A percentile compares a stretch with the other conserved stretches of the same genome.
These are phyloP conservation scores for Halictus rubicundus DNA, from an alignment of 1,140 invertebrate genomes.

Conservation along the genomic window DNA sequence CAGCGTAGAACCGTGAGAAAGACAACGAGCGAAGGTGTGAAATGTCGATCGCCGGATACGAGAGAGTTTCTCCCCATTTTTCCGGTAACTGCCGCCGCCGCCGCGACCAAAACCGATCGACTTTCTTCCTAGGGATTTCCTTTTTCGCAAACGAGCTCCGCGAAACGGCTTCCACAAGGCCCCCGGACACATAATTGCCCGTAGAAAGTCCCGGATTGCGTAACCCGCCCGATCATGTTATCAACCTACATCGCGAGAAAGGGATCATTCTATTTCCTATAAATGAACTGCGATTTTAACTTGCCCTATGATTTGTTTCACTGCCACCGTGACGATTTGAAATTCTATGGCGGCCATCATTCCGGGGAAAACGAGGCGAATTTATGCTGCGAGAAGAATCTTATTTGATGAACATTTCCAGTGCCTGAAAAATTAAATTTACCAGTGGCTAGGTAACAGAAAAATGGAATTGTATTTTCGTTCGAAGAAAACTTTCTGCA, in stretches of 20 bases:
- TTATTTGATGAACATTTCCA: too few relatives aligned
- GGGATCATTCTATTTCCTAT: neutral
- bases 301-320: too few relatives aligned
- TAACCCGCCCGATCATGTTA: neutral
- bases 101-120: neutral
- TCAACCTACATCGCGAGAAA: neutral
- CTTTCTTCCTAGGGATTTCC: neutral
- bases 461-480: too few relatives aligned
- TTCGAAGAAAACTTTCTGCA: too few relatives aligned
- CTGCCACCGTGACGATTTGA: too few relatives aligned
- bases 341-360: too few relatives aligned
- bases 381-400: too few relatives aligned
- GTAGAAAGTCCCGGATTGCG: neutral
- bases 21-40: slow-evolving; percentile 37
- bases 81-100: neutral
- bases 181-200: neutral
- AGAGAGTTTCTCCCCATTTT: slow-evolving; percentile 35
- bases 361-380: too few relatives aligned
- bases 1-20: neutral
- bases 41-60: slow-evolving; percentile 49
- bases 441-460: too few relatives aligned
- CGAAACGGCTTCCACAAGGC: neutral
- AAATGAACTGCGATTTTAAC: too few relatives aligned
- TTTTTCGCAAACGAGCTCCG: neutral
- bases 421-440: too few relatives aligned